Base-by-base conservation (phyloP, 1,140 invertebrate species). In the Matsumurasca onukii region DNA sequence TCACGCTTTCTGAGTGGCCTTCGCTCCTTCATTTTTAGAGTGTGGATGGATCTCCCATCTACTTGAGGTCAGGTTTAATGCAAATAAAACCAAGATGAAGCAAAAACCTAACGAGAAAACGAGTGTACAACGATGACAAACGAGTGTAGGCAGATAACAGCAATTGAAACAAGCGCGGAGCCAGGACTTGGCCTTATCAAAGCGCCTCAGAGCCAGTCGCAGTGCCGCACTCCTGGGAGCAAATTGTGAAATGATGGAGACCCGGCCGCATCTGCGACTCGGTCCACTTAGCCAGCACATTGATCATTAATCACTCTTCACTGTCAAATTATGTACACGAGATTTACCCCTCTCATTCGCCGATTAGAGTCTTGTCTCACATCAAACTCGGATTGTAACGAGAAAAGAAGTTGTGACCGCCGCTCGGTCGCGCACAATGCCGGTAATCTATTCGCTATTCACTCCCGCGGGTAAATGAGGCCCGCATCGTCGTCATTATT, bases 261-360 rank as follows among this genome's bases (percentile, higher is more conserved):
- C 34, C 34, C 34, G 17, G 34, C 5, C 17, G 34, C 17, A 5
- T 17, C 34, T 17, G 34, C 49, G 20, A 52, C 20, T 24, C 5
- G 3, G 25, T 12, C 24, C 55, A 22, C 15, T 25, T 24, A 13
- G 49, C 9, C 49, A 5, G 12, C 22, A 9, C 55, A 27, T 59
- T 59, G 13, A 24, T 59, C 55, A 59, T 59, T 59, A 13, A 24
- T 59, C 55, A 59, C 22, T 27, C 5, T 5, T 9, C 5, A 17
- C 34, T 27, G 55, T 59, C 55, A 59, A 59, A 59, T 59, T 59
- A 59, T 59, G 55, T 59, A 59, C 55, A 59, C 24, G n/a, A 59
- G 55, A 59, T 59, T 59, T 27, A 13, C 15, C 25, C 24, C 55
- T 59, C 55, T 59, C 55, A 24, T 24, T 27, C 55, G 9, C 22